These are phyloP conservation scores for Drosophila pruinosa DNA, from an alignment of 1,140 invertebrate genomes.

Conservation along the genomic window DNA sequence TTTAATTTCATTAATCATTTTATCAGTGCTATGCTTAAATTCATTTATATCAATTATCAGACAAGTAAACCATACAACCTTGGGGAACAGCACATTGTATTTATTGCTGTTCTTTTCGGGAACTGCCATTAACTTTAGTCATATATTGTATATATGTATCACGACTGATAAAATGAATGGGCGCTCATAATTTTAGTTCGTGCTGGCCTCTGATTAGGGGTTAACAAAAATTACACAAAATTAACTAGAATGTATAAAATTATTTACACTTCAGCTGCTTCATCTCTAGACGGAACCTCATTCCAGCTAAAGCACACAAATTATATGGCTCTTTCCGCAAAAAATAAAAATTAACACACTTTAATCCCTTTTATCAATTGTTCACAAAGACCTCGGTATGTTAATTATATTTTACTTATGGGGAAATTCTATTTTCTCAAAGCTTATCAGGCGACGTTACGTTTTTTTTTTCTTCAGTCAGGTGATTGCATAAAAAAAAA, in stretches of 20 bases:
- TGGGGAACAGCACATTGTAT: constrained; percentile 6
- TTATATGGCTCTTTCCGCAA: constrained; percentile 27
- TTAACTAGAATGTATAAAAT: constrained; percentile 1
- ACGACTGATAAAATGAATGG: constrained; percentile 22
- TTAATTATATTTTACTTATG: constrained; percentile 44
- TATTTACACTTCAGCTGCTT: constrained; percentile 2
- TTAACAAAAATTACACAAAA: constrained; percentile 3
- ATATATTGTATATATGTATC: neutral
- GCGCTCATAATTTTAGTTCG: constrained; percentile 1
- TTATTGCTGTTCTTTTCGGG: constrained; percentile 2
- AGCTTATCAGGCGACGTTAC: constrained; percentile 56
- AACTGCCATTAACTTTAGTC: neutral
- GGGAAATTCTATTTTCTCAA: constrained; percentile 39
- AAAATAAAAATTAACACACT: constrained; percentile 20
- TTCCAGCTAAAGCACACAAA: constrained; percentile 33
- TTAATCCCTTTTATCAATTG: constrained; percentile 44
- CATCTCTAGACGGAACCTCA: neutral
- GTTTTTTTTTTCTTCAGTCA: constrained; percentile 46
- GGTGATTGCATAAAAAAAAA: constrained; percentile 52
- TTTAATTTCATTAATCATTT: constrained; percentile 13
- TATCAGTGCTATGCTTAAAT: constrained; percentile 18
- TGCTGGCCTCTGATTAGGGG: neutral
- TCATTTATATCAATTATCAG: constrained; percentile 23
- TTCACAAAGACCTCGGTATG: constrained; percentile 14
- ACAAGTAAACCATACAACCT: constrained; percentile 5